A percentile compares a stretch with the other conserved stretches of the same genome.
Evolutionary conservation across 2,888 invertebrate genomes (phyloP).

Genomic region (Actias luna): DNA sequence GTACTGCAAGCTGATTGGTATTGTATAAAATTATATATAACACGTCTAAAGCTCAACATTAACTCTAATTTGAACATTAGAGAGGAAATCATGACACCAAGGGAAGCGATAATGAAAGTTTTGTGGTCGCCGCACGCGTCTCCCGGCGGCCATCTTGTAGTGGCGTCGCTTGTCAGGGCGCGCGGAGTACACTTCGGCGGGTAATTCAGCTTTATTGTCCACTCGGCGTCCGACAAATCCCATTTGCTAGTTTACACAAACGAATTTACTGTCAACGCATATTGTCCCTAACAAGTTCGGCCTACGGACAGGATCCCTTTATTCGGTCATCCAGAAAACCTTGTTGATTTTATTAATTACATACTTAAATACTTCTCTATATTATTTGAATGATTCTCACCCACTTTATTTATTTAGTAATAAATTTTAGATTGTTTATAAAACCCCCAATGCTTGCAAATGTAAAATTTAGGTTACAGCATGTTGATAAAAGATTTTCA

Average conservation of each 20-base stretch:
- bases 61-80: background rate
- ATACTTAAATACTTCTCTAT: background rate
- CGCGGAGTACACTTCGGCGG: background rate
- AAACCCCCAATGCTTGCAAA: background rate
- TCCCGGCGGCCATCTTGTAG: conserved; percentile 1
- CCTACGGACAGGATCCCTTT: background rate
- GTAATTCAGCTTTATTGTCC: conserved; percentile 22
- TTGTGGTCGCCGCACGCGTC: background rate
- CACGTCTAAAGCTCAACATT: no score
- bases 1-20: no score
- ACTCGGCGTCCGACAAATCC: conserved; percentile 24
- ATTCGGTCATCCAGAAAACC: background rate
- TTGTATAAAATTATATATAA: no score
- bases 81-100: background rate
- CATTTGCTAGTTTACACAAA: conserved; percentile 26
- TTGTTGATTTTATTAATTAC: background rate
- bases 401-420: background rate
- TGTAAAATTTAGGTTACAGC: no score
- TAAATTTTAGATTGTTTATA: background rate
- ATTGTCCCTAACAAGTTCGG: conserved; percentile 12
- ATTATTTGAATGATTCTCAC: background rate
- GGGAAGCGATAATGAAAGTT: background rate
- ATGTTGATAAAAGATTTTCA: no score
- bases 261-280: conserved; percentile 24
- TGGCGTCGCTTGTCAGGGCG: background rate